Conservation (phyloP, 2,113 vertebrate species). For the Leiothrix lutea region DNA sequence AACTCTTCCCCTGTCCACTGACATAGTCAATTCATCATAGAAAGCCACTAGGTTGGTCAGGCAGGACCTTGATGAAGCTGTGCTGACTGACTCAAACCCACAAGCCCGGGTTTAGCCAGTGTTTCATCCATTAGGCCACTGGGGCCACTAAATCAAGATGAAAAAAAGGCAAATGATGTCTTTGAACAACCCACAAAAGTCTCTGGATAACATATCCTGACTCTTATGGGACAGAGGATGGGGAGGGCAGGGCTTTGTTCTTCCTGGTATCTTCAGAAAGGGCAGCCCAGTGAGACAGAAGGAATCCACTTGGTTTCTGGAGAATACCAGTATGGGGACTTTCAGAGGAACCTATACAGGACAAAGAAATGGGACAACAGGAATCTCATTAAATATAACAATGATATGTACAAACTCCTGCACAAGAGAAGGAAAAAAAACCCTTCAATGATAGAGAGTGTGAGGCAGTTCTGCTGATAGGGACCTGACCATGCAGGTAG, state of each 20-base stretch:
- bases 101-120: slow-evolving; percentile 75
- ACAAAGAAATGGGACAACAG: not conserved
- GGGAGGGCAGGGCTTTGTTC: not conserved
- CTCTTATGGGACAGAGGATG: not conserved
- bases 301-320: not conserved
- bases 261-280: not conserved
- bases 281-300: not conserved
- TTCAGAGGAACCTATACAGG: no score
- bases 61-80: not conserved
- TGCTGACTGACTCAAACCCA: slow-evolving; percentile 43
- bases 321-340: no score
- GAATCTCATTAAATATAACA: not conserved
- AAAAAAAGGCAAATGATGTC: not conserved
- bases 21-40: not conserved
- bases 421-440: no score
- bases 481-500: not conserved
- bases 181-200: not conserved
- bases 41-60: not conserved
- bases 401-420: not conserved
- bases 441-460: not conserved
- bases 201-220: not conserved
- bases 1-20: not conserved
- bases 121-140: slow-evolving; percentile 64
- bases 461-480: not conserved
- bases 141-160: not conserved